phyloP scores from a whole-genome alignment of 2,113 vertebrate genomes.

The Stercorarius parasiticus region DNA sequence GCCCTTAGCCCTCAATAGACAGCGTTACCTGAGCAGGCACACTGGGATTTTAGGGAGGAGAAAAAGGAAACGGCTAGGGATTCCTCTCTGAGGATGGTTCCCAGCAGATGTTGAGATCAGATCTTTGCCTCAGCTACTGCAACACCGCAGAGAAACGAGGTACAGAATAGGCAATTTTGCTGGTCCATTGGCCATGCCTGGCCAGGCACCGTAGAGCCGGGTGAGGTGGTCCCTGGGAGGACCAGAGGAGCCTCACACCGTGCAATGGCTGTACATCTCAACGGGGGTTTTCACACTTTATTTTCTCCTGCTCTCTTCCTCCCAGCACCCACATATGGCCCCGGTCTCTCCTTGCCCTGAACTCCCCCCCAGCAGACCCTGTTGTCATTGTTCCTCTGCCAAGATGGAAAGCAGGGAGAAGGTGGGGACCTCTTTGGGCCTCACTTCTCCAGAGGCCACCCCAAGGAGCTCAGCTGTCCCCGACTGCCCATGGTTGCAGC shows the following conservation, averaged over 20 bases:
- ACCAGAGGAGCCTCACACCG: background rate
- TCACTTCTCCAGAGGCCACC: background rate
- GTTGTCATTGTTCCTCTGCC: background rate
- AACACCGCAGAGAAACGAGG: background rate
- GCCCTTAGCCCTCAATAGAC: background rate
- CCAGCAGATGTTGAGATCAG: background rate
- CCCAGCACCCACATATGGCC: background rate
- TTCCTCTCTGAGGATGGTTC: background rate
- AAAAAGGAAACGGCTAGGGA: background rate
- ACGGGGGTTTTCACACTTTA: fast-evolving
- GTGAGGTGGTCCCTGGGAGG: background rate
- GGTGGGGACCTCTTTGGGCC: background rate
- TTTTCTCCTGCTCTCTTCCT: background rate
- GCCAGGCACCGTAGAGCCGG: background rate
- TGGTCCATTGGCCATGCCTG: fast-evolving
- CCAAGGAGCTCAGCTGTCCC: background rate
- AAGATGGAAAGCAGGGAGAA: background rate
- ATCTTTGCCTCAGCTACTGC: background rate
- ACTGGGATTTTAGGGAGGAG: background rate
- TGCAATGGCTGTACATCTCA: background rate
- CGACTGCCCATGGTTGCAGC: fast-evolving
- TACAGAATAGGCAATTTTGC: background rate
- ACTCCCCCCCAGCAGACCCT: background rate
- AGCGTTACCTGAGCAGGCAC: background rate
- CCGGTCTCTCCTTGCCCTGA: background rate